Evolutionary conservation across 2,113 vertebrate genomes (phyloP).

Genomic region (Rhinichthys klamathensis): DNA sequence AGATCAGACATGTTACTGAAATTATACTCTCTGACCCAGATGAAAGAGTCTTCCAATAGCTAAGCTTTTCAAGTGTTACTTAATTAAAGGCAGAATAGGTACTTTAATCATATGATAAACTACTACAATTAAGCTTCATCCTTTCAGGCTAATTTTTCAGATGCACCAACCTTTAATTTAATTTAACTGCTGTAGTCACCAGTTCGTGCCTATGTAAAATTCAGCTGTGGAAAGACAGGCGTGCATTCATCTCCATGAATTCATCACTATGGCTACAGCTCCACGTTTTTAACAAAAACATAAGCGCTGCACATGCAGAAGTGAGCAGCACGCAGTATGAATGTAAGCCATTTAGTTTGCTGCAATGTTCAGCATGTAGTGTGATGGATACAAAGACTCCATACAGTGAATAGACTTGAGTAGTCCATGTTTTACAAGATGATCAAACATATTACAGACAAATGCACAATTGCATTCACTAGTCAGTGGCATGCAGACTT

Average conservation of each 20-base stretch:
- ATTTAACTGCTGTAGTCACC: conserved; percentile 21
- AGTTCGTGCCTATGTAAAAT: conserved; percentile 7
- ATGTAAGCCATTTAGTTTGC: conserved; percentile 24
- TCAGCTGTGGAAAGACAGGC: conserved; percentile 6
- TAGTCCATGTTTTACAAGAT: conserved; percentile 1
- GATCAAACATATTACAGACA: conserved; percentile 4
- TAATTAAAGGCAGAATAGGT: conserved; percentile 29
- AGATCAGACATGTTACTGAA: conserved; percentile 22
- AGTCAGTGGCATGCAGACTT: not conserved
- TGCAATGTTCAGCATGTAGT: conserved; percentile 14
- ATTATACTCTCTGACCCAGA: conserved; percentile 33
- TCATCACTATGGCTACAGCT: conserved; percentile 35
- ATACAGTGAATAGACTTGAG: not conserved
- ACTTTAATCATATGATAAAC: conserved; percentile 38
- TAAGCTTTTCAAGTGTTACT: conserved; percentile 31
- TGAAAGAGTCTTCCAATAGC: conserved; percentile 32
- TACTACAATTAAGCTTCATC: conserved; percentile 9
- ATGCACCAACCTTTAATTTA: conserved; percentile 23
- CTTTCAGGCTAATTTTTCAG: conserved; percentile 36
- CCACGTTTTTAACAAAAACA: not conserved
- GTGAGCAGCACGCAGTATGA: conserved; percentile 14
- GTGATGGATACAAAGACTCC: not conserved
- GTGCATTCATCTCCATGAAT: conserved; percentile 14
- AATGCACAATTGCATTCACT: not conserved
- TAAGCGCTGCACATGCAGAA: conserved; percentile 5